Evolutionary conservation across 2,113 vertebrate genomes (phyloP).

Genomic region (Neogale vison): DNA sequence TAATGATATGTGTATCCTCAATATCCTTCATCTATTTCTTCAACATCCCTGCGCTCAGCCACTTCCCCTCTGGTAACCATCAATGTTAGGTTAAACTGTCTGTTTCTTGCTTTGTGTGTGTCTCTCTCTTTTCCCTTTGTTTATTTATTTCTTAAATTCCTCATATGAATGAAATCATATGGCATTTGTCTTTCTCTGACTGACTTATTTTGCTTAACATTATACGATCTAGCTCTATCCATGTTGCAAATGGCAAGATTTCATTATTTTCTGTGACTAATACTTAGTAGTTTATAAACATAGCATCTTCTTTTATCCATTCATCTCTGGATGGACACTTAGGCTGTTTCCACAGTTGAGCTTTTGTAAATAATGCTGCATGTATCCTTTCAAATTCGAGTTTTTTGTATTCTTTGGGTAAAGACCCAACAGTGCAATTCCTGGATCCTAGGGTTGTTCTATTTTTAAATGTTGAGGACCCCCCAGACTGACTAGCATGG

Average conservation of each 20-base stretch:
- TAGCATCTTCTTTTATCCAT: neutral
- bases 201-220: neutral
- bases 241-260: neutral
- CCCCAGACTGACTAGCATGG: no score
- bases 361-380: neutral
- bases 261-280: neutral
- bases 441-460: neutral
- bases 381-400: neutral
- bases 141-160: neutral
- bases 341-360: neutral
- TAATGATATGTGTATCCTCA: neutral
- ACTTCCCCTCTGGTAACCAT: neutral
- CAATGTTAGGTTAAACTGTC: neutral
- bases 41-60: accelerated
- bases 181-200: neutral
- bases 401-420: neutral
- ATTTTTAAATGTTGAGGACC: neutral
- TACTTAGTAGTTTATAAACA: neutral
- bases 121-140: neutral
- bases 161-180: neutral
- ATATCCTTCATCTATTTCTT: neutral
- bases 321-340: neutral
- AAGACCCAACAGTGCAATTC: neutral
- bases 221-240: neutral
- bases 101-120: neutral